These are phyloP conservation scores for Amiota mariae DNA, from an alignment of 2,888 invertebrate species.

Conservation along the genomic window DNA sequence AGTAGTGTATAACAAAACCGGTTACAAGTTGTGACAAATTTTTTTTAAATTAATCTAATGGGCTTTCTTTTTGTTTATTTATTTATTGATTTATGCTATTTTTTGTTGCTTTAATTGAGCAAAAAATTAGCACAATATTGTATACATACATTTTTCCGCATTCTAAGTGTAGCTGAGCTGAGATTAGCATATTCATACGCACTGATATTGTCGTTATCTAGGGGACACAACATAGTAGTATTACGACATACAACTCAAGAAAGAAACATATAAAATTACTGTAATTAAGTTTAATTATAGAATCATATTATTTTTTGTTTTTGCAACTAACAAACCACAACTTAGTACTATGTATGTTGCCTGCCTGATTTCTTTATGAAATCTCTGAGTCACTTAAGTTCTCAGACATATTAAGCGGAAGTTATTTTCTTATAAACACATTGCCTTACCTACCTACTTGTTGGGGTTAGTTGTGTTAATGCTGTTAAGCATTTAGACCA, in stretches of 20 bases:
- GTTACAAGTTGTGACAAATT: neutral
- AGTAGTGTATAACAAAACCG: no score
- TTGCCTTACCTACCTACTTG: neutral
- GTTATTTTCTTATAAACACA: no score
- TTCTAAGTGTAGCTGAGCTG: neutral
- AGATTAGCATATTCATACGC: slow-evolving; percentile 16
- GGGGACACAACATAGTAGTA: neutral
- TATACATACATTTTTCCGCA: slow-evolving; percentile 6
- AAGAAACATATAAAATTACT: neutral
- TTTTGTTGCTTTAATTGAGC: neutral
- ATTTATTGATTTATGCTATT: neutral
- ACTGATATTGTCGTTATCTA: neutral
- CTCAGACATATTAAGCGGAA: no score
- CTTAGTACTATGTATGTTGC: no score
- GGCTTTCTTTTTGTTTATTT: slow-evolving; percentile 2
- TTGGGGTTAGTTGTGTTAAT: neutral
- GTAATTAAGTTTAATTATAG: slow-evolving; percentile 19
- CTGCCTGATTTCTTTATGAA: no score
- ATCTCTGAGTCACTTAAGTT: no score
- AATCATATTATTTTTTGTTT: no score
- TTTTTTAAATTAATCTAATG: neutral
- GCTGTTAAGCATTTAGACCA: slow-evolving; percentile 33
- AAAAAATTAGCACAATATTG: neutral
- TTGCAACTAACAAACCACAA: no score
- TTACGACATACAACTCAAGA: neutral